Percentiles rank a stretch among this genome's conserved stretches.
phyloP scores from a whole-genome alignment of 2,113 vertebrate species.

The Apodemus sylvaticus region DNA sequence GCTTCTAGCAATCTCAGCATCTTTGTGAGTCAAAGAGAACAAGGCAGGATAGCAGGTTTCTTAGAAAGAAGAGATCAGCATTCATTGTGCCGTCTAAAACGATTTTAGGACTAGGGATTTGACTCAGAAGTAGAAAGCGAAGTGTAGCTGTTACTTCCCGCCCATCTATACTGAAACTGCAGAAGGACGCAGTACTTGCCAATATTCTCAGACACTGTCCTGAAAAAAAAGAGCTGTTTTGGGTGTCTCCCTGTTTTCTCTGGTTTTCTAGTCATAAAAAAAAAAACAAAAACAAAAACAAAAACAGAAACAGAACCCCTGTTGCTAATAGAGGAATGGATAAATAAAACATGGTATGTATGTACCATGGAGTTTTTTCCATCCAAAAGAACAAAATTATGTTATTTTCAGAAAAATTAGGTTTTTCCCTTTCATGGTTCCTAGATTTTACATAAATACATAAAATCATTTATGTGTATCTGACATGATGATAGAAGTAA shows the following conservation, averaged over 20 bases:
- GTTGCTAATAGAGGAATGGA: not conserved
- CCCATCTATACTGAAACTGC: not conserved
- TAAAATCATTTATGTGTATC: not conserved
- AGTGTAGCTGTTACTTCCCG: not conserved
- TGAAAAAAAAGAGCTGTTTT: not conserved
- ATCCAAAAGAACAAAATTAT: not conserved
- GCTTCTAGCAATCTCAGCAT: not conserved
- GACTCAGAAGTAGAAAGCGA: not conserved
- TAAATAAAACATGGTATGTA: not conserved
- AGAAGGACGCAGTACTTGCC: not conserved
- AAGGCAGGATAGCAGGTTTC: not conserved
- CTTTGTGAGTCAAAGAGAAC: not conserved
- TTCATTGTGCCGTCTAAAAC: not conserved
- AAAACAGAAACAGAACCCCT: too few relatives aligned
- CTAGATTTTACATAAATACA: not conserved
- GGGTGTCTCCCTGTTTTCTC: not conserved
- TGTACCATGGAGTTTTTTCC: not conserved
- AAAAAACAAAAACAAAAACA: not conserved
- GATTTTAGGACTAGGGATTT: not conserved
- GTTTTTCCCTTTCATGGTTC: not conserved
- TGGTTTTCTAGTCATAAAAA: not conserved
- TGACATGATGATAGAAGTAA: not conserved
- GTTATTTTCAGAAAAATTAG: not conserved
- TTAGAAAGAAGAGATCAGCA: not conserved
- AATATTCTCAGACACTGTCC: too few relatives aligned